Base-by-base conservation (phyloP, 1,140 invertebrate genomes). In the Megathymus violae region DNA sequence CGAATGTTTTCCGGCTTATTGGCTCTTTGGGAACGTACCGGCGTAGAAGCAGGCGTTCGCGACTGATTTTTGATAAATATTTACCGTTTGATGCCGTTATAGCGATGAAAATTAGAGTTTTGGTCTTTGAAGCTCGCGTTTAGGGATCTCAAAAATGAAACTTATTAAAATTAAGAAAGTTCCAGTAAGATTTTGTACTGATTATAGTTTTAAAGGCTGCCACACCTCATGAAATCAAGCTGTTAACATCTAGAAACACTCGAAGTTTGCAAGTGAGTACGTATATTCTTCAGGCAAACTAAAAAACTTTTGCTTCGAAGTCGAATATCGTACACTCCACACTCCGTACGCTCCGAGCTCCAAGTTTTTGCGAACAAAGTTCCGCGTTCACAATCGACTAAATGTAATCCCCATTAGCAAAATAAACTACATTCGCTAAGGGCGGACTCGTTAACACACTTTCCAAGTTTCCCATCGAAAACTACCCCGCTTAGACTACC, bases 401-500 rank as follows among this genome's bases (percentile, higher is more conserved):
- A 82, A 82, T 78, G 80, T 81, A 76, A 83, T 82, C 71, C 76
- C 80, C 78, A 88, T 85, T 86, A 88, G 81, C 65, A 72, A 74
- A 88, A 85, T 80, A 82, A 78, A 85, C 78, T 83, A 83, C 70
- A 77, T 65, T 71, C 74, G 71, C 61, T 67, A 64, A 71, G 74
- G 81, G 79, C 62, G 70, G 80, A 82, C 74, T 87, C 82, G 86
- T 85, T 89, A 89, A 87, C 86, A 89, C 86, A 89, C 81, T 89
- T 88, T 80, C 83, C 76, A 76, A 87, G 80, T 85, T 86, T 78
- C 78, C 65, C 77, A 80, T 78, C 82, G 77, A 81, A 76, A 86
- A 86, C 82, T 85, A 89, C 84, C 79, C 71, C 82, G 80, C 75
- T 87, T 85, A 85, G 78, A 85, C 79, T 85, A 76, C 78, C 82